These are phyloP conservation scores for Cebus imitator DNA, from an alignment of 2,113 vertebrate genomes.

Conservation along the genomic window DNA sequence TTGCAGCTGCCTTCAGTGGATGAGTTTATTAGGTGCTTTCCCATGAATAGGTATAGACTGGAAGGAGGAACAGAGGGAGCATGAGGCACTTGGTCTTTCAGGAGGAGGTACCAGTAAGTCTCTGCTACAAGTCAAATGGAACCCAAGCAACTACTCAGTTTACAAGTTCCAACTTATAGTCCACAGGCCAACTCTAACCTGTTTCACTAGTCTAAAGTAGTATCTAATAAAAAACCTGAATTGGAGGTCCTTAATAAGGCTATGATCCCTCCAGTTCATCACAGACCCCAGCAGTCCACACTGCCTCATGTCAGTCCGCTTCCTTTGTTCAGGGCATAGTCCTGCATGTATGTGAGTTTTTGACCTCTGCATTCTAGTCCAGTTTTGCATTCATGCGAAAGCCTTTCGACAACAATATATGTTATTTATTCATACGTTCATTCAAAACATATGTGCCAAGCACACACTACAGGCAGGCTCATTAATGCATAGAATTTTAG, in stretches of 20 bases:
- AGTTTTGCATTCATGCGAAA: background rate
- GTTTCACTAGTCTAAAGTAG: background rate
- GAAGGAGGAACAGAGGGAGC: background rate
- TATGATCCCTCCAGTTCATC: background rate
- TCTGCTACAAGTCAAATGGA: background rate
- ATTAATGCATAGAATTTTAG: background rate
- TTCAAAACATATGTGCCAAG: background rate
- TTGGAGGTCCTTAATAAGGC: background rate
- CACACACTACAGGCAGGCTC: background rate
- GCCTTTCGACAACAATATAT: background rate
- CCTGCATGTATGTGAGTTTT: background rate
- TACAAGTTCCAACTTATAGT: background rate
- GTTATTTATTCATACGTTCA: background rate
- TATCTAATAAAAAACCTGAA: background rate
- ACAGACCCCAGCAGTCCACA: background rate
- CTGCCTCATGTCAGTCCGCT: background rate
- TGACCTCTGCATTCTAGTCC: background rate
- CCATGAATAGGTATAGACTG: background rate
- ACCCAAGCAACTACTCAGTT: background rate
- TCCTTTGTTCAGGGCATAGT: background rate
- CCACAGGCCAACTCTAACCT: background rate
- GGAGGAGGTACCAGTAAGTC: background rate
- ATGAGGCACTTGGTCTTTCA: background rate
- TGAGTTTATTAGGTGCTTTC: slow-evolving; percentile 34
- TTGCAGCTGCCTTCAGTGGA: background rate